Evolutionary conservation across 1,140 invertebrate species (phyloP), one percentile per base, ranked within the genome.

Genomic region (Sycophila sp.): DNA sequence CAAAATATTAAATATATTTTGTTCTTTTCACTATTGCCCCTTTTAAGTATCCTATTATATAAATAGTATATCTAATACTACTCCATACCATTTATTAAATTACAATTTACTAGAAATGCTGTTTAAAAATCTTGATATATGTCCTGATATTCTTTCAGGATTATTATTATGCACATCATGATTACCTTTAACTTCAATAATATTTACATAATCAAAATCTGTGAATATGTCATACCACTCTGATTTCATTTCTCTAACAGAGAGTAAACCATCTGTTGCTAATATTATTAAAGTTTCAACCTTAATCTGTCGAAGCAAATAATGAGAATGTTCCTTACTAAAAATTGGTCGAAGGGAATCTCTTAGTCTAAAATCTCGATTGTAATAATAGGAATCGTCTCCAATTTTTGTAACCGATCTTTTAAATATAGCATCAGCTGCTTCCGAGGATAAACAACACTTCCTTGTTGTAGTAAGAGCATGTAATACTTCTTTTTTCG

Each of bases 141-240:
- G 51, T 7, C 77, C 74, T 6, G 86, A 86, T 53, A 91, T 78
- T 66, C 65, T 81, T 78, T 89, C 86, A 5, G 91, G 89, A 77
- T 88, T 75, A 73, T 89, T 89, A 69, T 90, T 83, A 78, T 92
- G 91, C 10, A 91, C 81, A 81, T 91, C 89, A 83, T 92, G 91
- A 81, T 88, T 88, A 17, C 91, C 91, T 34, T 55, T 22, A 42
- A 69, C 24, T 55, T 47, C 30, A 0, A 72, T 11, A 34, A 55
- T 26, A 45, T 34, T 67, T 26, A 67, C 42, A 22, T 69, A 75
- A 36, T 76, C 73, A 28, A 77, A 73, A 55, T 38, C 32, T 45
- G 47, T 70, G 28, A 55, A 30, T 38, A 55, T 36, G 58, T 42
- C 15, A 1, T 49, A 26, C 66, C 45, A 0, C 67, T 66, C 7